Base-by-base conservation (phyloP, 2,113 vertebrate genomes). In the Nymphicus hollandicus region DNA sequence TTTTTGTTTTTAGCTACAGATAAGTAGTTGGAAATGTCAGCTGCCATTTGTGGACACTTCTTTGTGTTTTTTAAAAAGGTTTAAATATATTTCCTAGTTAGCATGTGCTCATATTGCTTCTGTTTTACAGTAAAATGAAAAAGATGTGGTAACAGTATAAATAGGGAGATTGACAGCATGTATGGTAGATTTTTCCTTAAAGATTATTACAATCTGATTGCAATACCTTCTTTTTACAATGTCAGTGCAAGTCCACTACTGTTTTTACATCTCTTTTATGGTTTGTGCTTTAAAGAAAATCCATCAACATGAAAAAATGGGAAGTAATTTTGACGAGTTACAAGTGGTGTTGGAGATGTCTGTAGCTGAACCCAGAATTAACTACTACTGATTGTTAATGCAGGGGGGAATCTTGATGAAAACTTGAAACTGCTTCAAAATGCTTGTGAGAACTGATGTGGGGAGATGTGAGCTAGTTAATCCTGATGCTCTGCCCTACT, bases 201-300 rank as follows among this genome's bases (percentile, higher is more conserved):
- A 68, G 37, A 13, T 60, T 24, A 7, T 7, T 44, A 68, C 52
- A 55, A 28, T 47, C 88, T 50, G 46, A 43, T 71, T 55, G 60
- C 29, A 69, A 4, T 78, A 64, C 55, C 37, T 49, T 43, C 83
- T 72, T 66, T 22, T 65, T 39, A 33, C 91, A 55, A 9, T 17
- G 18, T 29, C 39, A 70, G 3, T 77, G 53, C 41, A 46, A 80
- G 18, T 39, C 29, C 1, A 1, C 49, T 81, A 4, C 41, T 25
- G 1, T 31, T 50, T 73, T 73, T 37, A 43, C 13, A 0, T 52
- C 9, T 27, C 35, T 76, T 3, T 9, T 81, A 37, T 85, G 56
- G 17, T 92, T 96, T 92, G 88, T 94, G 91, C 94, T 86, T 94
- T 93, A 85, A 66, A 72, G 91, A 56, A 92, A 93, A 84, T 13